These are phyloP conservation scores for Pogonomyrmex californicus DNA, from an alignment of 1,140 invertebrate species.

Conservation along the genomic window DNA sequence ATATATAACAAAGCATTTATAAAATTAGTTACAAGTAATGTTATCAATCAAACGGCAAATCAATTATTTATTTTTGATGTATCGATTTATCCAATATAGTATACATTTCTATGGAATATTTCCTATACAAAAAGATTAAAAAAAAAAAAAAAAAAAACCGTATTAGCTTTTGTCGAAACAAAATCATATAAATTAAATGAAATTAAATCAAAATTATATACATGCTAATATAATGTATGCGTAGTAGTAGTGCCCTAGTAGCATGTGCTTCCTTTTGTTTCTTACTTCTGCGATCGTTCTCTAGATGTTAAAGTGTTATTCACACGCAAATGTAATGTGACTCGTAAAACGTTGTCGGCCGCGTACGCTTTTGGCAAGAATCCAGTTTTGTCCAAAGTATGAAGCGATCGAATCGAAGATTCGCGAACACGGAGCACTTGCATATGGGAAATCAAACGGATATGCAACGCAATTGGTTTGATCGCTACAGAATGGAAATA, in stretches of 20 bases:
- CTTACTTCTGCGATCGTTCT: not conserved
- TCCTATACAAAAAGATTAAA: not conserved
- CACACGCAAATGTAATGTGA: conserved; percentile 60
- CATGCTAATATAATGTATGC: not conserved
- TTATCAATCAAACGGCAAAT: not conserved
- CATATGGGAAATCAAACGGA: conserved; percentile 55
- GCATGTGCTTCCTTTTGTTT: not conserved
- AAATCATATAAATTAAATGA: not conserved
- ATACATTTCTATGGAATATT: not conserved
- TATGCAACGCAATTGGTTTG: conserved; percentile 26
- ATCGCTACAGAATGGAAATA: conserved; percentile 45
- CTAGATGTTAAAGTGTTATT: conserved; percentile 54
- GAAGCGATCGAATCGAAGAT: conserved; percentile 61
- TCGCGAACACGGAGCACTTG: conserved; percentile 34
- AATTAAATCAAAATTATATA: conserved; percentile 8
- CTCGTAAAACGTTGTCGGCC: conserved; percentile 57
- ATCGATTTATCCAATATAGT: not conserved
- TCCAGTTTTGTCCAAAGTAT: conserved; percentile 67
- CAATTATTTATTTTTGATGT: not conserved
- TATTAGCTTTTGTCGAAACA: not conserved
- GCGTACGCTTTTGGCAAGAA: conserved; percentile 56
- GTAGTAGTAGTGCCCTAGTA: not conserved
- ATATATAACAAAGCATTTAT: not conserved
- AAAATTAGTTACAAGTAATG: not conserved
- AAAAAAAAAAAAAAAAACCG: not conserved